Percentiles rank a stretch among this genome's conserved stretches.
Evolutionary conservation across 1,140 invertebrate species (phyloP).

Genomic region (Drosophila tristis): DNA sequence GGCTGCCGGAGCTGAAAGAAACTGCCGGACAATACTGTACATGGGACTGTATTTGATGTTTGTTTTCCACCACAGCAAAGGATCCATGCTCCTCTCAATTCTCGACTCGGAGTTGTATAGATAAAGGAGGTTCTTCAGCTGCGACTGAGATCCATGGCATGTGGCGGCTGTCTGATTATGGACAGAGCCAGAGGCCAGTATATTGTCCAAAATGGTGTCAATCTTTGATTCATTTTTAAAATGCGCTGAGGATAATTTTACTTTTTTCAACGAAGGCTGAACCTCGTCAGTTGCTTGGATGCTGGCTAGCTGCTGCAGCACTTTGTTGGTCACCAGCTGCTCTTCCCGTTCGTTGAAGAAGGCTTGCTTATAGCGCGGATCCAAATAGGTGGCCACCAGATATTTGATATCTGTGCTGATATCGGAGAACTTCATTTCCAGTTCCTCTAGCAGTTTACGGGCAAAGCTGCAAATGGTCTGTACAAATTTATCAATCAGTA

Average conservation of each 20-base stretch:
- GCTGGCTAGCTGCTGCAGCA: slow-evolving; percentile 21
- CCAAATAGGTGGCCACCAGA: slow-evolving; percentile 64
- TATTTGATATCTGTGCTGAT: slow-evolving; percentile 50
- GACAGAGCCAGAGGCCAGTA: slow-evolving; percentile 26
- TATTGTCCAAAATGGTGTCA: slow-evolving; percentile 56
- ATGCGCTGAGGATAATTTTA: slow-evolving; percentile 11
- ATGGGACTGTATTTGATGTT: slow-evolving; percentile 53
- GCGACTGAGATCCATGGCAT: slow-evolving; percentile 30
- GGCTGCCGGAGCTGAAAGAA: slow-evolving; percentile 47
- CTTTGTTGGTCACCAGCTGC: slow-evolving; percentile 51
- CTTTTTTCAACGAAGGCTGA: slow-evolving; percentile 23
- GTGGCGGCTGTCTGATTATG: slow-evolving; percentile 7
- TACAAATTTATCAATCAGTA: neutral
- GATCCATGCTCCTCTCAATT: slow-evolving; percentile 55
- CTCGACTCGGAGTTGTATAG: slow-evolving; percentile 60
- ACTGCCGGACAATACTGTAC: slow-evolving; percentile 43
- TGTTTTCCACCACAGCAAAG: slow-evolving; percentile 55
- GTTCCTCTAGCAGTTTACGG: slow-evolving; percentile 55
- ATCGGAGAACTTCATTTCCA: slow-evolving; percentile 48
- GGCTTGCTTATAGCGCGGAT: slow-evolving; percentile 64
- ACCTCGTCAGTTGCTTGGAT: neutral
- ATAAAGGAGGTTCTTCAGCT: slow-evolving; percentile 58
- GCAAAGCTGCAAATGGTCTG: slow-evolving; percentile 61
- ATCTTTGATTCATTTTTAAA: slow-evolving; percentile 60
- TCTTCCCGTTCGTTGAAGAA: slow-evolving; percentile 58